Evolutionary conservation across 35 echinoderm and acorn worm species (phyloP).

Genomic region (Anneissia japonica): DNA sequence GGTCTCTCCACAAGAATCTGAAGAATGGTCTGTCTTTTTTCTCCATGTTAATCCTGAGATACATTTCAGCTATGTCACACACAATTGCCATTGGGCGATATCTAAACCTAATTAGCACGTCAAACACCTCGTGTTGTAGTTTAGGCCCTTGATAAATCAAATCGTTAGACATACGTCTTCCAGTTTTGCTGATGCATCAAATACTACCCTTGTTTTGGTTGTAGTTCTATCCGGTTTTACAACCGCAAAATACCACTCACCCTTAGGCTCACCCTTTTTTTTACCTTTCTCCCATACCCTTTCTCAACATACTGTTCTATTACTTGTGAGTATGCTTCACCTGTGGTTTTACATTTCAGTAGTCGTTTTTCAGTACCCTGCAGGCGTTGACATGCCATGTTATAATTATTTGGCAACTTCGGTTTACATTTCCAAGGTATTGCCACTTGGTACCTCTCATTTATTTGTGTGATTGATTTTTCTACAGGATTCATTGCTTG

Average conservation of each 20-base stretch:
- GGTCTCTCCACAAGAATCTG: conserved; percentile 16
- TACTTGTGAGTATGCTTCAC: no score
- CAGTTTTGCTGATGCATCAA: conserved; percentile 28
- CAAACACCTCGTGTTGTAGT: conserved; percentile 18
- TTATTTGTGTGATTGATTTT: no score
- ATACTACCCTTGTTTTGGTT: conserved; percentile 7
- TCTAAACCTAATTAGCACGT: conserved; percentile 12
- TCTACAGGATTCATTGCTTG: no score
- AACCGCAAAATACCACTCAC: conserved; percentile 13
- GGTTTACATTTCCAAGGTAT: no score
- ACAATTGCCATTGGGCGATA: background rate
- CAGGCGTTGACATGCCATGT: no score
- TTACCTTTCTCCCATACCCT: no score
- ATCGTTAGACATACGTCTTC: conserved; percentile 20
- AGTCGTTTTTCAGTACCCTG: no score
- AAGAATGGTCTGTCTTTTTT: background rate
- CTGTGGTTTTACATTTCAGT: no score
- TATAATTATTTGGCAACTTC: no score
- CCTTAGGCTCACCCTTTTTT: no score
- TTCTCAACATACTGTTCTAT: no score
- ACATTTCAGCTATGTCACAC: conserved; percentile 24
- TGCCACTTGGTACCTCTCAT: no score
- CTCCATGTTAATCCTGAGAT: background rate
- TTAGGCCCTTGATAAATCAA: conserved; percentile 5
- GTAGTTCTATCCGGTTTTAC: conserved; percentile 13